phyloP scores from a whole-genome alignment of 1,140 invertebrate genomes.

The Antheraea pernyi region DNA sequence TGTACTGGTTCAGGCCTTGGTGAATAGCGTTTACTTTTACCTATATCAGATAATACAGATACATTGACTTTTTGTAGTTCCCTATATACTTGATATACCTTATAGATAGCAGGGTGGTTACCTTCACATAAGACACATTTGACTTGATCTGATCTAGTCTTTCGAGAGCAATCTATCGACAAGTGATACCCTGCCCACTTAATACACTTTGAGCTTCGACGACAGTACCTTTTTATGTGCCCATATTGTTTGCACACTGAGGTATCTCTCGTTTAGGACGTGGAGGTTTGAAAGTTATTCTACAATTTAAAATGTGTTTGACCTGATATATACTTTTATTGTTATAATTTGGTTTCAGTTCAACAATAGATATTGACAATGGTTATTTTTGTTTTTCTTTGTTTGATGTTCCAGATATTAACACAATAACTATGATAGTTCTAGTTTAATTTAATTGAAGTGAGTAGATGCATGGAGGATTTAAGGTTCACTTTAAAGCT shows the following conservation, averaged over 20 bases:
- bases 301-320: slow-evolving; percentile 24
- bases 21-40: background rate
- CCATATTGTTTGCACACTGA: slow-evolving; percentile 47
- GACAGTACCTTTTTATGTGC: slow-evolving; percentile 44
- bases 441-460: slow-evolving; percentile 21
- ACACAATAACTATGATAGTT: slow-evolving; percentile 7
- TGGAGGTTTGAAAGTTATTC: slow-evolving; percentile 33
- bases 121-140: slow-evolving; percentile 26
- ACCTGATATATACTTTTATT: too few relatives aligned
- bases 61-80: slow-evolving; percentile 13
- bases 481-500: too few relatives aligned
- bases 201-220: slow-evolving; percentile 37
- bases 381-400: slow-evolving; percentile 27
- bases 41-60: background rate
- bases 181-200: slow-evolving; percentile 42
- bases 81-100: slow-evolving; percentile 11
- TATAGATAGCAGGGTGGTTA: slow-evolving; percentile 21
- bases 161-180: slow-evolving; percentile 8
- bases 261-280: slow-evolving; percentile 34
- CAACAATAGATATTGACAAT: slow-evolving; percentile 25
- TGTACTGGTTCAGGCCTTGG: background rate
- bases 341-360: slow-evolving; percentile 27
- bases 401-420: slow-evolving; percentile 34
- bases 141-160: slow-evolving; percentile 13
- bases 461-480: slow-evolving; percentile 30